A percentile compares a stretch with the other conserved stretches of the same genome.
phyloP scores from a whole-genome alignment of 2,113 vertebrate species.

The Hippocampus guttulatus region DNA sequence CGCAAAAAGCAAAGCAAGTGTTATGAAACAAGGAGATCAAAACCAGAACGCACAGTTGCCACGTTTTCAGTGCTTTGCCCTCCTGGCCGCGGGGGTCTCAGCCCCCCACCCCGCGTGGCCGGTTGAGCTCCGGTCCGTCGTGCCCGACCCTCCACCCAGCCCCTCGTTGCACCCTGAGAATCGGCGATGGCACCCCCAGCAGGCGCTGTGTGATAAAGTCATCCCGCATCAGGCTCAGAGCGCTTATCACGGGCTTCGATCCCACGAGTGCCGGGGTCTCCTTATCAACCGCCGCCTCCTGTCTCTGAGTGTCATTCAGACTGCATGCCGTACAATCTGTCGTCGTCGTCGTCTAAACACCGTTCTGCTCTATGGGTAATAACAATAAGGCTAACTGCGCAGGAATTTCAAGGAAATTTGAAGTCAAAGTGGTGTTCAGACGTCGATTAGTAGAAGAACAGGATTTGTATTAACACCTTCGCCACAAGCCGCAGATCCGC shows the following conservation, averaged over 20 bases:
- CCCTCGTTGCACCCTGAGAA: slow-evolving; percentile 24
- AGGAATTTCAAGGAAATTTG: neutral
- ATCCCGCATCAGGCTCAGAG: slow-evolving; percentile 57
- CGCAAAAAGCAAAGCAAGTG: too few relatives aligned
- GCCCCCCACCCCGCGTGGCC: slow-evolving; percentile 15
- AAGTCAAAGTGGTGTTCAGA: neutral
- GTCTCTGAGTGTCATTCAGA: slow-evolving; percentile 44
- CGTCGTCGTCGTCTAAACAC: slow-evolving; percentile 39
- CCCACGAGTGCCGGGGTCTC: slow-evolving; percentile 58
- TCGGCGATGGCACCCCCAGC: slow-evolving; percentile 20
- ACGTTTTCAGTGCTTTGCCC: neutral
- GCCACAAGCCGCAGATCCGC: slow-evolving; percentile 14
- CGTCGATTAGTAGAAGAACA: neutral
- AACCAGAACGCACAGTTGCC: neutral
- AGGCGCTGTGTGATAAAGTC: slow-evolving; percentile 66
- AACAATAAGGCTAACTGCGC: neutral
- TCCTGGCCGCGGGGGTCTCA: slow-evolving; percentile 6
- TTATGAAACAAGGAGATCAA: neutral
- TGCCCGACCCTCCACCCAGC: slow-evolving; percentile 13
- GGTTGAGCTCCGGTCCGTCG: slow-evolving; percentile 12
- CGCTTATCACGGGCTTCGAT: slow-evolving; percentile 65
- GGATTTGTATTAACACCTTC: slow-evolving; percentile 3
- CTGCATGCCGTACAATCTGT: slow-evolving; percentile 36
- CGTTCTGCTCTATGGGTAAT: neutral
- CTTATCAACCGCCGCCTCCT: slow-evolving; percentile 64